Conservation (phyloP, 2,113 vertebrate genomes). For the Marmota monax region DNA sequence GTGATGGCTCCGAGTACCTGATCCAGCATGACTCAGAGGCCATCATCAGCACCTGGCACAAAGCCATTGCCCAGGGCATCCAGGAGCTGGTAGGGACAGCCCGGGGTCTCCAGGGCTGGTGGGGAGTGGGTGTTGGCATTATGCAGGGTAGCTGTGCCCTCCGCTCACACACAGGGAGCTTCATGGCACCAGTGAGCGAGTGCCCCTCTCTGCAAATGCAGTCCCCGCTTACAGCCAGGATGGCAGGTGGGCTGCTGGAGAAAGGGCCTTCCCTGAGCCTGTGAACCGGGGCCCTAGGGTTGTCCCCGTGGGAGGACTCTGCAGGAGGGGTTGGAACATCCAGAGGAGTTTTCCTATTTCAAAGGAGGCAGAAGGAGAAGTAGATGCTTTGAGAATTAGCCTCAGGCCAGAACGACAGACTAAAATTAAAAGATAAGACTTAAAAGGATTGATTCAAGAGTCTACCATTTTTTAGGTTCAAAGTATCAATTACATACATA, state of each 20-base stretch:
- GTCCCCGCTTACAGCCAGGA: not conserved
- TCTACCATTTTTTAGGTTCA: not conserved
- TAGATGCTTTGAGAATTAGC: not conserved
- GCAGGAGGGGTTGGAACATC: not conserved
- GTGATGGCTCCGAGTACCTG: conserved; percentile 93
- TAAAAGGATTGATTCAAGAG: not conserved
- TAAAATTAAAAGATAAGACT: not conserved
- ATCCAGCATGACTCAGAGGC: conserved; percentile 97
- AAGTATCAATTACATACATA: not conserved
- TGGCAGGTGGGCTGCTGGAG: not conserved
- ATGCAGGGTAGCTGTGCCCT: not conserved
- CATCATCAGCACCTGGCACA: conserved; percentile 94
- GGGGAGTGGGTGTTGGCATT: not conserved
- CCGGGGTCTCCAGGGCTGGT: conserved; percentile 88
- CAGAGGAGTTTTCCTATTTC: not conserved
- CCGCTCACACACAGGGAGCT: not conserved
- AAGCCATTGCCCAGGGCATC: conserved; percentile 92
- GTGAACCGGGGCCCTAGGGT: not conserved
- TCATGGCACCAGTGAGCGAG: not conserved
- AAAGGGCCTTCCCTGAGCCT: not conserved
- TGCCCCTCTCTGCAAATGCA: not conserved
- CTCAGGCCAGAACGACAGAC: not conserved
- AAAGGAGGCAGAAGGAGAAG: not conserved
- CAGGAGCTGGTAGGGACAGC: conserved; percentile 87
- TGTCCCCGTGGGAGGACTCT: not conserved